These are phyloP conservation scores for Drosophila murphyi DNA, from an alignment of 1,140 invertebrate genomes.

Conservation along the genomic window DNA sequence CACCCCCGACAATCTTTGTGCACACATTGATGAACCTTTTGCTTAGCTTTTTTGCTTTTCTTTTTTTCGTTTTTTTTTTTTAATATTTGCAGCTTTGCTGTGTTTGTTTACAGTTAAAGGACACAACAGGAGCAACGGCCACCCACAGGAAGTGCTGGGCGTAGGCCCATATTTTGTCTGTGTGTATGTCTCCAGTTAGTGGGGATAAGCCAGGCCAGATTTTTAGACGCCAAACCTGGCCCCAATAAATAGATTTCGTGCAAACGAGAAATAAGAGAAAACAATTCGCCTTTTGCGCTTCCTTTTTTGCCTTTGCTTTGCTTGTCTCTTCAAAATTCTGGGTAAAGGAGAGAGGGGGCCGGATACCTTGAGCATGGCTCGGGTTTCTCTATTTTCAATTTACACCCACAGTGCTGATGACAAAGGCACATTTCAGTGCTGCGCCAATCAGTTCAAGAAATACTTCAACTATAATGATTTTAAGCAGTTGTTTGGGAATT, in stretches of 20 bases:
- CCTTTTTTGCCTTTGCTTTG: slow-evolving; percentile 37
- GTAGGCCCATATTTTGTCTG: slow-evolving; percentile 37
- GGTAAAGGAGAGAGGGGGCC: background rate
- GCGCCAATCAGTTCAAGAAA: slow-evolving; percentile 35
- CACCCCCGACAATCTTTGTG: slow-evolving; percentile 32
- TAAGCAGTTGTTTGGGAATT: slow-evolving; percentile 25
- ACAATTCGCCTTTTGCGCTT: slow-evolving; percentile 44
- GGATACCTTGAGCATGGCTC: background rate
- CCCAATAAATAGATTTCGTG: slow-evolving; percentile 33
- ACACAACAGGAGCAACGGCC: slow-evolving; percentile 21
- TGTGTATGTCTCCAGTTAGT: slow-evolving; percentile 13
- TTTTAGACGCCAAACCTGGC: slow-evolving; percentile 21
- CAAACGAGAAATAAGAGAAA: slow-evolving; percentile 31
- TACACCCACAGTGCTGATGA: slow-evolving; percentile 18
- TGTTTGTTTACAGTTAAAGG: slow-evolving; percentile 60
- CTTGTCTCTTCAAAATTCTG: slow-evolving; percentile 23
- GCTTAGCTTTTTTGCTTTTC: slow-evolving; percentile 18
- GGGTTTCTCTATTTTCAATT: slow-evolving; percentile 35
- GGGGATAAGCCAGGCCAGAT: slow-evolving; percentile 42
- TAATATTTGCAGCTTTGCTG: slow-evolving; percentile 58
- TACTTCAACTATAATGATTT: slow-evolving; percentile 40
- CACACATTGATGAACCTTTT: slow-evolving; percentile 62
- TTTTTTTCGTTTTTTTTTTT: slow-evolving; percentile 23
- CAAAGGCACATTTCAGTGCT: slow-evolving; percentile 11
- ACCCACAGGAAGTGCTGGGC: slow-evolving; percentile 43